Conservation (phyloP, 2,888 invertebrate species). For the Lithophane semibrunnea region DNA sequence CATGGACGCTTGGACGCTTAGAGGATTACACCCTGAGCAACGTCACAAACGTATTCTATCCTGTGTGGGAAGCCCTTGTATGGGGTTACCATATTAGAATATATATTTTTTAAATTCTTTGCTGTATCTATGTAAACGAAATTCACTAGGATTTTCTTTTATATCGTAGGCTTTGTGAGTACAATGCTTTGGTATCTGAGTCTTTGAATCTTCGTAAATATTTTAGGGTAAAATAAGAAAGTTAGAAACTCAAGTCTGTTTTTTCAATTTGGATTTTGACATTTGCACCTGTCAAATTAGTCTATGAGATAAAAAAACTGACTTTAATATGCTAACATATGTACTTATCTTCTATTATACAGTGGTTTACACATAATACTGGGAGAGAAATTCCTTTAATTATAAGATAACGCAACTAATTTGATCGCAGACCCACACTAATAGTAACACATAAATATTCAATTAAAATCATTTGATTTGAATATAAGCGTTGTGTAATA, state of each 20-base stretch:
- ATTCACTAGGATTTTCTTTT: slow-evolving; percentile 3
- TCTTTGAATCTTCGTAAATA: background rate
- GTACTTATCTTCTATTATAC: background rate
- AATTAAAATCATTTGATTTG: background rate
- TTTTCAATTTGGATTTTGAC: too few relatives aligned
- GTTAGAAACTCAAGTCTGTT: background rate
- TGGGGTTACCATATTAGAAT: slow-evolving; percentile 38
- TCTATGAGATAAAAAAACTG: too few relatives aligned
- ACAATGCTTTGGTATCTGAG: background rate
- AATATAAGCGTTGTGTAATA: background rate
- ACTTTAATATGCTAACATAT: background rate
- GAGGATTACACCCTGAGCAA: slow-evolving; percentile 61
- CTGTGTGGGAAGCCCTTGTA: slow-evolving; percentile 36
- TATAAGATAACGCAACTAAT: background rate
- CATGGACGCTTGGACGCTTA: slow-evolving; percentile 60
- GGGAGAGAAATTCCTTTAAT: background rate
- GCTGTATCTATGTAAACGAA: background rate
- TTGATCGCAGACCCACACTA: background rate
- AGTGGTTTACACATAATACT: background rate
- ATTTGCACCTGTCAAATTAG: too few relatives aligned
- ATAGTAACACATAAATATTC: background rate
- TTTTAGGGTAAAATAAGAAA: background rate
- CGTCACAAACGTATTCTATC: slow-evolving; percentile 55
- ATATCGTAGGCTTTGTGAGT: background rate
- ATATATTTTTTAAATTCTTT: slow-evolving; percentile 26